phyloP scores from a whole-genome alignment of 2,113 vertebrate genomes.

The Ailurus styani region DNA sequence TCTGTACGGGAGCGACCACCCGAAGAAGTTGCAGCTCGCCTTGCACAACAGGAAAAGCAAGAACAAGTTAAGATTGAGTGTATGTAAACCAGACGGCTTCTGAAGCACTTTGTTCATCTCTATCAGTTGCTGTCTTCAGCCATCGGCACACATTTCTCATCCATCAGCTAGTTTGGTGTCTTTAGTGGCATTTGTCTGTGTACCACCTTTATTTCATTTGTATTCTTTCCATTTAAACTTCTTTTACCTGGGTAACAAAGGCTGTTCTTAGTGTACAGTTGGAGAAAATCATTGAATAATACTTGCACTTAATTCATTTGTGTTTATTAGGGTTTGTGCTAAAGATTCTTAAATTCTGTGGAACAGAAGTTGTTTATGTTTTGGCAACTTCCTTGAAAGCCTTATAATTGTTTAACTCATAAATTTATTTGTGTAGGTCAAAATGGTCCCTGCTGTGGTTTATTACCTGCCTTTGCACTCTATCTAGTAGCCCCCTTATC shows the following conservation, averaged over 20 bases:
- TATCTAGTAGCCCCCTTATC: background rate
- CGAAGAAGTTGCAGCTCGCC: conserved; percentile 91
- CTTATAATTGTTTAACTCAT: background rate
- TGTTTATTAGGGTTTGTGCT: background rate
- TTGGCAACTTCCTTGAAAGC: background rate
- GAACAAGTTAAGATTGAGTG: conserved; percentile 86
- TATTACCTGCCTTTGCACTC: background rate
- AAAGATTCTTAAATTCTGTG: background rate
- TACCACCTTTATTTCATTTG: background rate
- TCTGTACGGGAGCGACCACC: conserved; percentile 83
- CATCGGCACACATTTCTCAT: background rate
- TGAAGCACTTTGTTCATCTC: background rate
- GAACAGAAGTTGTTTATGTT: background rate
- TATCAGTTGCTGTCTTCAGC: background rate
- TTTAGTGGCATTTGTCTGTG: background rate
- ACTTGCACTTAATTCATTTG: background rate
- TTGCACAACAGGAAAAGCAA: conserved; percentile 91
- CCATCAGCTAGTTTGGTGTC: background rate
- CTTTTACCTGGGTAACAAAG: background rate
- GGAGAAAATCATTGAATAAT: background rate
- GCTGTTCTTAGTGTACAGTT: background rate
- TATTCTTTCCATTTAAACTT: conserved; percentile 19
- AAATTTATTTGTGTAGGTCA: background rate
- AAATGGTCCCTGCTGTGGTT: background rate
- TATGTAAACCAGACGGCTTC: conserved; percentile 60